These are phyloP conservation scores for Chymomyza fuscimana DNA, from an alignment of 2,888 invertebrate species.

Conservation along the genomic window DNA sequence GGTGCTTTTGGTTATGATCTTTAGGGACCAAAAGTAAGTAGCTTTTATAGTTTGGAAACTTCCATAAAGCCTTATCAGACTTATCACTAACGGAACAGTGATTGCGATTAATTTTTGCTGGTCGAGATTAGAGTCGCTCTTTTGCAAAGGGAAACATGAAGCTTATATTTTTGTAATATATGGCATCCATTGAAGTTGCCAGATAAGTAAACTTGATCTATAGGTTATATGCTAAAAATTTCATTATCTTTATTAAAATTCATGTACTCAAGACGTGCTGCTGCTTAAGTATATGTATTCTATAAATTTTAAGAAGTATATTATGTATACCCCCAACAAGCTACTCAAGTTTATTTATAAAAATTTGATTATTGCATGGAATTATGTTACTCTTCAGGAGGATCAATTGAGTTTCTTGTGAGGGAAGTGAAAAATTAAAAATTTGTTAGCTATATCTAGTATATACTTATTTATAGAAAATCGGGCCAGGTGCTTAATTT, in stretches of 20 bases:
- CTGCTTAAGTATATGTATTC: not conserved
- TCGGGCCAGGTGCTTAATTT: no score
- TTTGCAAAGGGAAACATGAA: constrained; percentile 20
- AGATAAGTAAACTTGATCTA: not conserved
- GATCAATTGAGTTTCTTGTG: not conserved
- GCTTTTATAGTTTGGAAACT: constrained; percentile 47
- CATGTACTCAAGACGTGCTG: constrained; percentile 11
- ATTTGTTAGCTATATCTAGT: no score
- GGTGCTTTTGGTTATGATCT: constrained; percentile 1
- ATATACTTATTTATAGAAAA: no score
- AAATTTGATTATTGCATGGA: not conserved
- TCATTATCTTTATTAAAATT: not conserved
- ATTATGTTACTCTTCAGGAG: not conserved
- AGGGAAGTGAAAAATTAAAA: no score
- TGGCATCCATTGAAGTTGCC: constrained; percentile 32
- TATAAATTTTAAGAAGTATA: not conserved
- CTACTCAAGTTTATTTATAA: not conserved
- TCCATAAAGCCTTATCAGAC: constrained; percentile 34
- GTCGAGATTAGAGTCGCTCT: not conserved
- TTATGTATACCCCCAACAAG: not conserved
- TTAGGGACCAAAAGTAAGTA: not conserved
- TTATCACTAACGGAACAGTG: not conserved
- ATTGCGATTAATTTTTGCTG: not conserved
- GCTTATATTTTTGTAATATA: constrained; percentile 35
- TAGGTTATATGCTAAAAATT: not conserved